phyloP scores from a whole-genome alignment of 2,113 vertebrate genomes.

The Anas platyrhynchos region DNA sequence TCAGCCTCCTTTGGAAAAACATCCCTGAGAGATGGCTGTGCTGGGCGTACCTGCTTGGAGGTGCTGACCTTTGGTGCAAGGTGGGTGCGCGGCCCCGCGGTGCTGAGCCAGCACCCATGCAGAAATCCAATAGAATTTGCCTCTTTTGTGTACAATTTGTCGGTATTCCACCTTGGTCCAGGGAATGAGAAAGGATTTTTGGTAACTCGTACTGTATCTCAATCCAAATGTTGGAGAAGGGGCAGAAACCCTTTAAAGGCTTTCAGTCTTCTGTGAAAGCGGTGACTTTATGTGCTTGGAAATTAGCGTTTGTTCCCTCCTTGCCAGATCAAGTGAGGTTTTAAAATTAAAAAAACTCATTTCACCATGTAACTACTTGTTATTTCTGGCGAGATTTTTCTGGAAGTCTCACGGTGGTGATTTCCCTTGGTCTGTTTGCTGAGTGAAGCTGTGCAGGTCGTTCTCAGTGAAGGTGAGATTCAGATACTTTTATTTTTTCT shows the following conservation, averaged over 20 bases:
- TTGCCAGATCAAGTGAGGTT: not conserved
- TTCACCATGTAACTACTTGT: fast-evolving
- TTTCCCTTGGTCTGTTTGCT: not conserved
- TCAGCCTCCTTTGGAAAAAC: not conserved
- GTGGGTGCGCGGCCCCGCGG: not conserved
- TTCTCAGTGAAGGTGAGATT: not conserved
- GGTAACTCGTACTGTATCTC: too few relatives aligned
- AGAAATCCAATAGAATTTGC: fast-evolving
- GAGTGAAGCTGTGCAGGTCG: not conserved
- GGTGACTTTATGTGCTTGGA: not conserved
- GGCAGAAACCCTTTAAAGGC: fast-evolving
- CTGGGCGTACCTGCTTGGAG: too few relatives aligned
- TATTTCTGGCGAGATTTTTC: not conserved
- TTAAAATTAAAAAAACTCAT: not conserved
- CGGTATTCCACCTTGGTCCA: not conserved
- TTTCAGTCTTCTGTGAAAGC: not conserved
- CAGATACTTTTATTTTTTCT: too few relatives aligned
- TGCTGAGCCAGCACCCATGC: not conserved
- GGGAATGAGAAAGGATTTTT: not conserved
- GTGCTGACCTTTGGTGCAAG: not conserved
- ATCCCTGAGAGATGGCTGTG: fast-evolving
- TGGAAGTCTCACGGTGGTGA: not conserved
- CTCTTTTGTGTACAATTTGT: not conserved
- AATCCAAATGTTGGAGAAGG: too few relatives aligned
- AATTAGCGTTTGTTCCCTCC: not conserved